Evolutionary conservation across 2,888 invertebrate species (phyloP), one percentile per base, ranked within the genome.

Genomic region (Lasioglossum lativentre): DNA sequence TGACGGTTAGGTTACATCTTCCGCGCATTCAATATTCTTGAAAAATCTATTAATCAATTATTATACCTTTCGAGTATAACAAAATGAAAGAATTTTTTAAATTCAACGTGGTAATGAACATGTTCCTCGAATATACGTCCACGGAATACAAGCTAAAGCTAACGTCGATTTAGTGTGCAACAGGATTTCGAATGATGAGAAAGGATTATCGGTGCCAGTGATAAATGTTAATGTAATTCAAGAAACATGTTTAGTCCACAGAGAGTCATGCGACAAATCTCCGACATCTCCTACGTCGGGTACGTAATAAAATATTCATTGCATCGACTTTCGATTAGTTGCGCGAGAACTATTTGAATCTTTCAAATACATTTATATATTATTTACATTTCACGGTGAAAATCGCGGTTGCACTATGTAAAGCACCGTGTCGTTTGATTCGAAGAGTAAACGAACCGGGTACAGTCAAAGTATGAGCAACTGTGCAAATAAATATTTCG

Each of bases 271-370:
- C 89, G 95, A 82, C 95, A 95, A 84, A 93, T 95, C 82, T 95
- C 95, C 5, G 94, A 95, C 86, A 93, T 95, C 78, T 95, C 95
- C 38, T 95, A 94, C 63, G 95, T 95, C 3, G 95, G 94, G 94
- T 94, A 90, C 79, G 94, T 93, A 78, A 23, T 93, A 78, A 23
- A 71, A 45, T 71, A 45, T 45, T 71, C 4, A 19, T 47, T 23
- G 19, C 8, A 63, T 34, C 30, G 27, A 76, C 38, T 68, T 12
- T n/a, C 47, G 34, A 68, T 52, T 45, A 45, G 19, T 71, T 71
- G 27, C 16, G 42, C 42, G 45, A 27, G 6, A 12, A 45, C 45
- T 23, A 47, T 30, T 47, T 72, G 34, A 52, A 68, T 47, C 12
- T 40, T 38, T n/a, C 40, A 38, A 23, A 19, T 38, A 66, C 23